Percentiles rank a stretch among this genome's conserved stretches.
phyloP scores from a whole-genome alignment of 2,888 invertebrate genomes.

The Limnephilus auricula region DNA sequence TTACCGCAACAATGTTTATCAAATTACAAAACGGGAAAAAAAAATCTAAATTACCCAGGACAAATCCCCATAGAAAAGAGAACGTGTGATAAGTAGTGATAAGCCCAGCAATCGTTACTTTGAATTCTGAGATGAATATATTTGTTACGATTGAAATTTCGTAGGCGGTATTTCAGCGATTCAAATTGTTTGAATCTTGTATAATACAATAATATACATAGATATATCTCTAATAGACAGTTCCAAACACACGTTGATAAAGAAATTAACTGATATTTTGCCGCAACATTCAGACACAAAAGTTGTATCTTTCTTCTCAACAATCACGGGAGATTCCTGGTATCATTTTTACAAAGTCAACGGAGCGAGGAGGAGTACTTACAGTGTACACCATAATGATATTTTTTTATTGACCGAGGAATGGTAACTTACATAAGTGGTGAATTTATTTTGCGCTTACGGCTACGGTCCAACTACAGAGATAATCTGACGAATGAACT shows the following conservation, averaged over 20 bases:
- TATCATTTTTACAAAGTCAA: constrained; percentile 11
- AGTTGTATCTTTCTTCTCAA: not conserved
- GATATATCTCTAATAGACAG: too few relatives aligned
- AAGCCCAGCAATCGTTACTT: not conserved
- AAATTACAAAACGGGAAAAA: too few relatives aligned
- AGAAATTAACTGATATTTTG: not conserved
- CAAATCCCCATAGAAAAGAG: too few relatives aligned
- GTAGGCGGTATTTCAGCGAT: not conserved
- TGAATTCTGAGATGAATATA: not conserved
- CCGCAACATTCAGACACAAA: not conserved
- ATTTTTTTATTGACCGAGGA: constrained; percentile 38
- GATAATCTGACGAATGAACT: not conserved
- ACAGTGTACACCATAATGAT: constrained; percentile 18
- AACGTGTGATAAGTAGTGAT: too few relatives aligned
- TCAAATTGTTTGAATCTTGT: not conserved
- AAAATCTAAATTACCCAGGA: too few relatives aligned
- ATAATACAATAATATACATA: too few relatives aligned
- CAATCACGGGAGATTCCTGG: not conserved
- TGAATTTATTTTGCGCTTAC: not conserved
- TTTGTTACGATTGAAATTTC: too few relatives aligned
- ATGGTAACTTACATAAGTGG: constrained; percentile 33
- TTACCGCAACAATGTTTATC: too few relatives aligned
- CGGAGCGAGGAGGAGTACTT: not conserved
- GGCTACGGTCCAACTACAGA: constrained; percentile 2
- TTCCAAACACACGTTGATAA: not conserved